Conservation (phyloP, 1,140 invertebrate species). For the Cryptotermes secundus region DNA sequence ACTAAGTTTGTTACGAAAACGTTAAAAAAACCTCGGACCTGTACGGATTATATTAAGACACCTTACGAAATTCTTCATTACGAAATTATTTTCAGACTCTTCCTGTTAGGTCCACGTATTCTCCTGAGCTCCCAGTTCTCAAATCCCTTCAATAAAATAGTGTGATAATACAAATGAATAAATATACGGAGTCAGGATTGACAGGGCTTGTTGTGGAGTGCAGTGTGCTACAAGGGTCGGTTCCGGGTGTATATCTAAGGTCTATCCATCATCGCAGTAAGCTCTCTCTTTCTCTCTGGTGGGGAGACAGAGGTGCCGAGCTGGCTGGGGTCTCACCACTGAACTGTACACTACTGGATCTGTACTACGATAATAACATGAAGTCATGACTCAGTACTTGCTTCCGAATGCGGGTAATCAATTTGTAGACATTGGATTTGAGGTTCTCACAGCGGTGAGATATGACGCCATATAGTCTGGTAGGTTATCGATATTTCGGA, state of each 20-base stretch:
- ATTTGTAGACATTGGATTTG: too few species aligned
- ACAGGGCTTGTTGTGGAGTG: background rate
- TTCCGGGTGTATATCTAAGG: background rate
- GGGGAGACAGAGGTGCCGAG: background rate
- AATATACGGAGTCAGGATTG: background rate
- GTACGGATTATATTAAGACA: too few species aligned
- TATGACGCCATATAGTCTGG: too few species aligned
- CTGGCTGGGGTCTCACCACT: background rate
- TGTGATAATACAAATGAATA: background rate
- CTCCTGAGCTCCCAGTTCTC: background rate
- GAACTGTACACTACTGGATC: background rate
- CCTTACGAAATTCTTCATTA: too few species aligned
- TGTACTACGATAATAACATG: background rate
- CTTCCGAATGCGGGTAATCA: too few species aligned
- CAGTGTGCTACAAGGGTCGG: background rate
- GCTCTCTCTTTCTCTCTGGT: background rate
- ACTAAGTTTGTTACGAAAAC: too few species aligned
- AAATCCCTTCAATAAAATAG: background rate
- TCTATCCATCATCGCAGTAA: conserved; percentile 6
- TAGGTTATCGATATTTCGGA: too few species aligned
- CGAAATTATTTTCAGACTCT: too few species aligned
- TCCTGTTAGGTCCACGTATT: too few species aligned
- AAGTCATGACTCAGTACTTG: background rate
- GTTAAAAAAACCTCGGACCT: too few species aligned
- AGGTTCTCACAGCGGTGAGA: too few species aligned